Percentiles rank a stretch among this genome's conserved stretches.
Evolutionary conservation across 2,113 vertebrate genomes (phyloP).

Genomic region (Microcebus lehilahytsara): DNA sequence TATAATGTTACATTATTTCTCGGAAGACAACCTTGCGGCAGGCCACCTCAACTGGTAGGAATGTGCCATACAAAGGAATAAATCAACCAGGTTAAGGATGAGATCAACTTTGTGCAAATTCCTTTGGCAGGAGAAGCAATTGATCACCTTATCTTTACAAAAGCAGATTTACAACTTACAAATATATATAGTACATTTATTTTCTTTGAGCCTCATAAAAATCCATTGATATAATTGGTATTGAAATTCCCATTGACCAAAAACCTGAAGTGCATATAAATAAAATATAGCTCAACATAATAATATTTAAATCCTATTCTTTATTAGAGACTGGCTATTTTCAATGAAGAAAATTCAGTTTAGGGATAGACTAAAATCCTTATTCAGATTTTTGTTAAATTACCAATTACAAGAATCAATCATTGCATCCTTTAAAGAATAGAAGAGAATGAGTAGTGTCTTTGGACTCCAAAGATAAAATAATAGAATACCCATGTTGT

Average conservation of each 20-base stretch:
- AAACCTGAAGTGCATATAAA: background rate
- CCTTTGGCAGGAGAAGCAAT: background rate
- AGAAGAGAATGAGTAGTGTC: background rate
- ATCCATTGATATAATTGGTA: background rate
- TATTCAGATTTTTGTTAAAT: slow-evolving; percentile 16
- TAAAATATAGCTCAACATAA: background rate
- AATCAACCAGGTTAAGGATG: background rate
- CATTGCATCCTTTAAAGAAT: background rate
- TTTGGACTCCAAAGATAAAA: slow-evolving; percentile 9
- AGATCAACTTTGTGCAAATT: background rate
- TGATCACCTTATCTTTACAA: background rate
- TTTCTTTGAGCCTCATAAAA: background rate
- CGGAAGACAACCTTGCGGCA: background rate
- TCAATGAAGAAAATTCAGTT: slow-evolving; percentile 5
- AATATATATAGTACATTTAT: background rate
- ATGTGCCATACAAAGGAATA: background rate
- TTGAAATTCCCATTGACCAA: slow-evolving; percentile 1
- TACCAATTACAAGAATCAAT: background rate
- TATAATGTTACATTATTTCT: background rate
- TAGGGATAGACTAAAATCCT: background rate
- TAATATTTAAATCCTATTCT: background rate
- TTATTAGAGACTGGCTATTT: background rate
- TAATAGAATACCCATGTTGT: background rate
- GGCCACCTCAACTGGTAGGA: background rate
- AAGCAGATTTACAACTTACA: background rate